Evolutionary conservation across 2,797 vertebrate species (phyloP).

Genomic region (Danio jaintianensis): DNA sequence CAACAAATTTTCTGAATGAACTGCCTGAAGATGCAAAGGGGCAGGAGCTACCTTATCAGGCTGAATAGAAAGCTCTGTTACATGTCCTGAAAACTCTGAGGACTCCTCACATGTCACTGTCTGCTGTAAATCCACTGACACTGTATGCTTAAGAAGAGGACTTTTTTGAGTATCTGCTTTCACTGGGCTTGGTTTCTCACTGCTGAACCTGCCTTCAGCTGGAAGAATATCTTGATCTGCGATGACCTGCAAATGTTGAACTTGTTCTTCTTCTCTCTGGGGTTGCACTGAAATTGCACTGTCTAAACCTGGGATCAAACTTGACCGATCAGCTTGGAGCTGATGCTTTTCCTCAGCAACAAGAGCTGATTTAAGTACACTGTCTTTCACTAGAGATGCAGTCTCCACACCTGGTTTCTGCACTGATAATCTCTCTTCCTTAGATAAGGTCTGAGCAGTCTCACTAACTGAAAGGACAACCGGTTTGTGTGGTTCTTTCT

Average conservation of each 20-base stretch:
- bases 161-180: slow-evolving; percentile 74
- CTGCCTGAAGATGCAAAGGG: slow-evolving; percentile 77
- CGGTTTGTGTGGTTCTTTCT: slow-evolving; percentile 67
- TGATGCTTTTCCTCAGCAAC: slow-evolving; percentile 77
- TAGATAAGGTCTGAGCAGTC: slow-evolving; percentile 74
- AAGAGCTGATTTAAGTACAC: slow-evolving; percentile 70
- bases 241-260: slow-evolving; percentile 80
- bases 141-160: slow-evolving; percentile 76
- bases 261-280: slow-evolving; percentile 76
- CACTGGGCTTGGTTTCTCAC: slow-evolving; percentile 75
- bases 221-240: slow-evolving; percentile 78
- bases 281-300: slow-evolving; percentile 67
- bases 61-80: slow-evolving; percentile 64
- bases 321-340: slow-evolving; percentile 74
- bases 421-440: slow-evolving; percentile 70
- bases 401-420: slow-evolving; percentile 70
- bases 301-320: slow-evolving; percentile 73
- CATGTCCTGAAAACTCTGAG: slow-evolving; percentile 70
- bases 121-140: slow-evolving; percentile 75
- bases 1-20: slow-evolving; percentile 71
- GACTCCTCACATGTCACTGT: slow-evolving; percentile 73
- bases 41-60: slow-evolving; percentile 69
- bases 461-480: slow-evolving; percentile 73
- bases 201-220: slow-evolving; percentile 75
- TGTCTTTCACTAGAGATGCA: slow-evolving; percentile 71